These are phyloP conservation scores for Epsilonema sp. DNA, from an alignment of 2,888 invertebrate genomes.

Conservation along the genomic window DNA sequence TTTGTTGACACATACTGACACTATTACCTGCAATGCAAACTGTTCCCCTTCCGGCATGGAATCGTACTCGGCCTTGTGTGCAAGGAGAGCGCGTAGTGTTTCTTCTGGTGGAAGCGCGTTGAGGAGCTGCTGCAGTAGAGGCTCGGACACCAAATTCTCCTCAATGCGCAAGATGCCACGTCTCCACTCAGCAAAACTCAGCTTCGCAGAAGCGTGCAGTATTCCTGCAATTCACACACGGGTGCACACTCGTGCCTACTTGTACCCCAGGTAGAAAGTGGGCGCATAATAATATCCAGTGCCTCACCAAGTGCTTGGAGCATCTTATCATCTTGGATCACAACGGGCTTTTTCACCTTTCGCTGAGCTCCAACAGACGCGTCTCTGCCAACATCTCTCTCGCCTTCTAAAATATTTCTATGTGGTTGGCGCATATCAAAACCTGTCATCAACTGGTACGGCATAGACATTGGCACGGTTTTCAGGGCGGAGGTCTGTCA, in stretches of 20 bases:
- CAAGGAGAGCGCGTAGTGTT: slow-evolving; percentile 60
- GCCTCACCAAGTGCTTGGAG: slow-evolving; percentile 15
- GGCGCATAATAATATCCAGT: too few species aligned
- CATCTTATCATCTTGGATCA: slow-evolving; percentile 17
- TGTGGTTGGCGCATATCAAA: too few species aligned
- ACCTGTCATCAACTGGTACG: too few species aligned
- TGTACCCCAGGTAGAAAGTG: too few species aligned
- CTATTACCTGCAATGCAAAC: slow-evolving; percentile 62
- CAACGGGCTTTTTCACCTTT: slow-evolving; percentile 14
- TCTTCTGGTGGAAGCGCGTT: slow-evolving; percentile 77
- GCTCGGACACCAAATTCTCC: slow-evolving; percentile 60
- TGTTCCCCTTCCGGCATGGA: slow-evolving; percentile 59
- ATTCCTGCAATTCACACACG: slow-evolving; percentile 36
- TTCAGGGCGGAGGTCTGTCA: too few species aligned
- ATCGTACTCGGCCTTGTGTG: slow-evolving; percentile 52
- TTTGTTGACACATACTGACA: too few species aligned
- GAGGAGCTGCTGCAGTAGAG: slow-evolving; percentile 67
- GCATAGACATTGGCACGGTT: too few species aligned
- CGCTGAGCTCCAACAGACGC: not conserved
- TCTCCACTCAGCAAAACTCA: slow-evolving; percentile 38
- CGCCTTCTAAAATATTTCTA: too few species aligned
- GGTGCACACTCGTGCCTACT: too few species aligned
- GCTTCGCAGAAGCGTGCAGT: slow-evolving; percentile 37
- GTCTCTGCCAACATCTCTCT: not conserved
- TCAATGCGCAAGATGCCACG: slow-evolving; percentile 65